These are phyloP conservation scores for Triplophysa dalaica DNA, from an alignment of 2,113 vertebrate genomes.

Conservation along the genomic window DNA sequence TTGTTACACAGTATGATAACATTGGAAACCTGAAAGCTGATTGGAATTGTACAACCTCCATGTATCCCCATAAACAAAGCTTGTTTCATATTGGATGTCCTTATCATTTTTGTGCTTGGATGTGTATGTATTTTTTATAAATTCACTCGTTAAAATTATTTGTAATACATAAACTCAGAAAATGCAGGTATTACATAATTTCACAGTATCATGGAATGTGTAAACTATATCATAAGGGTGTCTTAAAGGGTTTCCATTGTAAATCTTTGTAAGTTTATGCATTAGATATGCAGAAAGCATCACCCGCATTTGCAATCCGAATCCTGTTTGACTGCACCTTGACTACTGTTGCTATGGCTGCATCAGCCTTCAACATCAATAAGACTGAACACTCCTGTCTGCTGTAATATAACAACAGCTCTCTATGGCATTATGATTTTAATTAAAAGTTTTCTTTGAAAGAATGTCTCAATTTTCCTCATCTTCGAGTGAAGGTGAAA, in stretches of 20 bases:
- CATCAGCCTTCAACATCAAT: constrained; percentile 11
- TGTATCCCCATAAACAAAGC: too few relatives aligned
- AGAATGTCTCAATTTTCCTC: constrained; percentile 23
- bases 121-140: too few relatives aligned
- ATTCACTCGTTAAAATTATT: too few relatives aligned
- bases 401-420: constrained; percentile 7
- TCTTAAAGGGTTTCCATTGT: neutral
- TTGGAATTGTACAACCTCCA: too few relatives aligned
- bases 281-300: neutral
- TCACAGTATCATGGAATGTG: too few relatives aligned
- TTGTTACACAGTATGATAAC: too few relatives aligned
- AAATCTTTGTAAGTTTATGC: neutral
- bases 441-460: constrained; percentile 35
- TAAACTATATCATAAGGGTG: too few relatives aligned
- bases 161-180: too few relatives aligned
- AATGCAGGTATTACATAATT: too few relatives aligned
- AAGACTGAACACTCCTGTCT: constrained; percentile 11
- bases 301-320: neutral
- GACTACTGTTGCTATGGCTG: constrained; percentile 52
- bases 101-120: too few relatives aligned
- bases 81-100: too few relatives aligned
- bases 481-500: constrained; percentile 29
- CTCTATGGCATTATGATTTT: constrained; percentile 23
- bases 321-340: constrained; percentile 24
- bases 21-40: too few relatives aligned